A percentile compares a stretch with the other conserved stretches of the same genome.
phyloP scores from a whole-genome alignment of 1,140 invertebrate genomes.

The Ceratosolen solmsi region DNA sequence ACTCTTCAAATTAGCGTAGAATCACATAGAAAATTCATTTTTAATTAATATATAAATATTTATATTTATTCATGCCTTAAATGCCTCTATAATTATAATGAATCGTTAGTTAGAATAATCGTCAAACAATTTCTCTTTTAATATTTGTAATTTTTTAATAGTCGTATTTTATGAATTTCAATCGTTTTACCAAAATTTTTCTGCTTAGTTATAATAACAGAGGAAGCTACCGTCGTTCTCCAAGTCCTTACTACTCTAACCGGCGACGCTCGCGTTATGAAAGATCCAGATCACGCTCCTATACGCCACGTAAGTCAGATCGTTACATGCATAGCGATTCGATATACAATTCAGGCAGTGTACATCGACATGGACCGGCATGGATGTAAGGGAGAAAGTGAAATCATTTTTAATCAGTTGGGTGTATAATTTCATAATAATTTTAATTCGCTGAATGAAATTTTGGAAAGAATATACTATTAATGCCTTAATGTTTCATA shows the following conservation, averaged over 20 bases:
- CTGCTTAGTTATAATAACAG: constrained; percentile 62
- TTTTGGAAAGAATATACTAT: background rate
- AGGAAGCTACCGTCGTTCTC: constrained; percentile 75
- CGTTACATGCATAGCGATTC: constrained; percentile 49
- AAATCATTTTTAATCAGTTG: background rate
- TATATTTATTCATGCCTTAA: too few species aligned
- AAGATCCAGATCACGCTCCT: constrained; percentile 86
- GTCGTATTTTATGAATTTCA: too few species aligned
- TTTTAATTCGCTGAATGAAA: constrained; percentile 13
- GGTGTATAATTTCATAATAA: constrained; percentile 27
- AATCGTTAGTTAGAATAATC: too few species aligned
- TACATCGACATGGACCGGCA: constrained; percentile 59
- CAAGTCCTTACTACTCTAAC: constrained; percentile 76
- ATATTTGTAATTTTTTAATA: too few species aligned
- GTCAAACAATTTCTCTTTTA: too few species aligned
- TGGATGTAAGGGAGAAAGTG: constrained; percentile 34
- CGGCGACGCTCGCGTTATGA: constrained; percentile 79
- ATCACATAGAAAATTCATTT: too few species aligned
- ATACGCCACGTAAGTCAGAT: constrained; percentile 86
- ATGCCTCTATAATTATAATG: too few species aligned
- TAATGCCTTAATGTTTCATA: constrained; percentile 9
- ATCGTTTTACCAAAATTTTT: constrained; percentile 10
- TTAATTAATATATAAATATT: too few species aligned
- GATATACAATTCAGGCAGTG: constrained; percentile 62
- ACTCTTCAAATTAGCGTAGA: too few species aligned